Evolutionary conservation across 2,113 vertebrate species (phyloP), one percentile per base, ranked within the genome.

Genomic region (Actinemys pallida): DNA sequence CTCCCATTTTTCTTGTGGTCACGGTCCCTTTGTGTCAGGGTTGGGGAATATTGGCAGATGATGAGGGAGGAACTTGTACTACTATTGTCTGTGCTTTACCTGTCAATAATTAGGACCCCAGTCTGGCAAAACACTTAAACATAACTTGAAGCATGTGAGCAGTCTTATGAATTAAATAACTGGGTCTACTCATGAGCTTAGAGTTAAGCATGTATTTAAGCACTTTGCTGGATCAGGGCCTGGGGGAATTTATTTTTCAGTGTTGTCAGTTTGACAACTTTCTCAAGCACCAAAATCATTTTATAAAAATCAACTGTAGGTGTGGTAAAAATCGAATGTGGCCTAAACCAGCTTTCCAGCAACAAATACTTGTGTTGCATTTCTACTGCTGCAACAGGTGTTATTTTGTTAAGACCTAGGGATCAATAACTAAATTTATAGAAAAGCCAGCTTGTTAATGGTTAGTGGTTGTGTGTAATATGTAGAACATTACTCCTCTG

Each of bases 371-470:
- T 95, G 42, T 86, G 79, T 95, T 93, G 93, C 84, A 97, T 92
- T 92, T 92, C 52, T 8, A 0, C 35, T 96, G 53, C 91, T 93
- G 88, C 92, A 95, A 94, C 91, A 93, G 86, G 53, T 94, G 86
- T 83, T 78, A 4, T 62, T 92, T 96, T 84, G 87, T 86, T 95
- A 85, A 91, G 54, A 90, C 54, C 0, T 0, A 85, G 53, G 25
- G 81, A 88, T 95, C 93, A 93, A 84, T 94, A 96, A 90, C 5
- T 87, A 65, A 87, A 83, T 91, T 57, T 92, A 52, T 69, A 87
- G 65, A 93, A 94, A 90, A 83, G 8, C 12, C 80, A 91, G 59
- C 50, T 95, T 90, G 69, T 72, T 91, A 81, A 57, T 75, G 8
- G 31, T 39, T 96, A 25, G 49, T 6, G 8, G 3, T 81, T 91